A percentile compares a stretch with the other conserved stretches of the same genome.
Evolutionary conservation across 2,113 vertebrate species (phyloP).

Genomic region (Cisticola juncidis): DNA sequence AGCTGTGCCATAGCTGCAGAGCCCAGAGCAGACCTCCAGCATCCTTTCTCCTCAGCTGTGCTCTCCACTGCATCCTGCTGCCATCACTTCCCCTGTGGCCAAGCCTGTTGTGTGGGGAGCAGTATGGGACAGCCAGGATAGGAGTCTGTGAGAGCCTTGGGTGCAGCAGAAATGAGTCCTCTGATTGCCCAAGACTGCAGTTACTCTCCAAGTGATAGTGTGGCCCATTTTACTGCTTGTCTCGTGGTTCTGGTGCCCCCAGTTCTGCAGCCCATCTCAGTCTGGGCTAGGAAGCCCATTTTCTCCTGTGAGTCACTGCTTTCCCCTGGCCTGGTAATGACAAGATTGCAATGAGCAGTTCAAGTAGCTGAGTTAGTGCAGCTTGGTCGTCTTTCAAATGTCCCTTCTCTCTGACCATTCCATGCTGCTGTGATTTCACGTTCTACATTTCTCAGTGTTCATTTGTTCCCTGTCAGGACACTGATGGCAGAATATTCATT

Average conservation of each 20-base stretch:
- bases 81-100: background rate
- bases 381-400: background rate
- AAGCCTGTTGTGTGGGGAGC: background rate
- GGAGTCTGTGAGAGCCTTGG: background rate
- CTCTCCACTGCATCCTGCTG: background rate
- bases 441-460: background rate
- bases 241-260: background rate
- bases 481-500: background rate
- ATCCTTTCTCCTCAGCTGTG: accelerated
- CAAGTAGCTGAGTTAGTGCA: background rate
- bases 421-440: background rate
- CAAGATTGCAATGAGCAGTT: background rate
- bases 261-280: background rate
- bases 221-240: background rate
- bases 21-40: background rate
- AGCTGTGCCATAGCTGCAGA: background rate
- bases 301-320: background rate
- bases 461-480: background rate
- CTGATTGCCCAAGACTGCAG: background rate
- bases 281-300: background rate
- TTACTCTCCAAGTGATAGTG: accelerated
- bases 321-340: background rate
- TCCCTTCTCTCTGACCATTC: background rate
- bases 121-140: background rate
- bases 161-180: background rate